Base-by-base conservation (phyloP, 2,113 vertebrate genomes). In the Gopherus flavomarginatus region DNA sequence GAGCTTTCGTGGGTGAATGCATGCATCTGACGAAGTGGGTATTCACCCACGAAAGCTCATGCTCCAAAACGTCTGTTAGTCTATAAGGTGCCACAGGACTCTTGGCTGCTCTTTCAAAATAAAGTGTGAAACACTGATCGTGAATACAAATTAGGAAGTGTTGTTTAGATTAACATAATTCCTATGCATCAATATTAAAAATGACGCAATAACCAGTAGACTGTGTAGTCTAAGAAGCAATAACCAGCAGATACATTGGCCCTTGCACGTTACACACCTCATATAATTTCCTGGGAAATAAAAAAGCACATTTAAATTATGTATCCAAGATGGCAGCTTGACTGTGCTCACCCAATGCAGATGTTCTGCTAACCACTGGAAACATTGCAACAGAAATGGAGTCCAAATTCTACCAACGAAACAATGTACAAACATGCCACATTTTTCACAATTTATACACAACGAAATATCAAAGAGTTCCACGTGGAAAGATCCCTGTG, bases 371-470 rank as follows among this genome's bases (percentile, higher is more conserved):
- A 5, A 81, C 8, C 26, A 42, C 16, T 53, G 53, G 86, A 84
- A 78, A 59, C 57, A 82, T 81, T 83, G 88, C 88, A 86, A 87
- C 83, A 14, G 17, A 90, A 80, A 11, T 2, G 5, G 69, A 54
- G 78, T 50, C 79, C 87, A 85, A 62, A 85, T 78, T 38, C 93
- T 93, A 47, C 26, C 72, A 89, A 92, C 56, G 88, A 97, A 97
- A 96, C 90, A 38, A 86, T 91, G 89, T 89, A 90, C 52, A 87
- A 93, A 90, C 93, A 54, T 31, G 65, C 81, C 92, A 85, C 31
- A 16, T 53, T 86, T 82, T 94, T 90, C 95, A 96, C 92, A 89
- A 93, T 86, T 85, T 92, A 94, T 93, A 95, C 96, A 96, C 86
- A 96, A 44, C 95, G 95, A 96, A 91, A 96, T 91, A 85, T 83